Evolutionary conservation across 2,888 invertebrate species (phyloP).

Genomic region (Listrodromus nycthemerus): DNA sequence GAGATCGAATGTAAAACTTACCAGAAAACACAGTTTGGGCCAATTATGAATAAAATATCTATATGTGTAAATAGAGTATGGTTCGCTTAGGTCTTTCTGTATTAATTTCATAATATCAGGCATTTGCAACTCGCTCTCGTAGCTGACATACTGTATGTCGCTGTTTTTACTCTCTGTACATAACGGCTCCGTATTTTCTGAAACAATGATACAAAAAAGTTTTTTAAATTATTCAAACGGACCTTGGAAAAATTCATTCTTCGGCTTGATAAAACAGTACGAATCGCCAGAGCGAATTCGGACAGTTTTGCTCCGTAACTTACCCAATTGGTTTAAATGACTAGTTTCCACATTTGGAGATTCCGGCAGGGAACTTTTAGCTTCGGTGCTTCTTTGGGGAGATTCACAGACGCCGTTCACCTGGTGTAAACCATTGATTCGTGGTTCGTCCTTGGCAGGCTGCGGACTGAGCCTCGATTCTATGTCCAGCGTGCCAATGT

Average conservation of each 20-base stretch:
- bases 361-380: slow-evolving; percentile 70
- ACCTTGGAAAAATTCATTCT: neutral
- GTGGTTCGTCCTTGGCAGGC: slow-evolving; percentile 71
- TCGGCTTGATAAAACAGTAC: neutral
- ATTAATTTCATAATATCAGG: slow-evolving; percentile 99
- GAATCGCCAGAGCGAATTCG: neutral
- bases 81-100: slow-evolving; percentile 99
- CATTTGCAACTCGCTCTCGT: slow-evolving; percentile 98
- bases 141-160: slow-evolving; percentile 88
- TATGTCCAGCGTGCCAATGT: slow-evolving; percentile 78
- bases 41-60: slow-evolving; percentile 99
- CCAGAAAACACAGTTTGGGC: slow-evolving; percentile 99
- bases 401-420: slow-evolving; percentile 80
- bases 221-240: neutral
- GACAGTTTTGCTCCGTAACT: slow-evolving; percentile 17
- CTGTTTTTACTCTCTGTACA: slow-evolving; percentile 76
- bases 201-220: slow-evolving; percentile 36
- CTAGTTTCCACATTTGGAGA: slow-evolving; percentile 79
- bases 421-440: slow-evolving; percentile 79
- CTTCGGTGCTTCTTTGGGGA: slow-evolving; percentile 72
- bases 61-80: slow-evolving; percentile 99
- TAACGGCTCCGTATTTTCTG: slow-evolving; percentile 75
- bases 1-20: slow-evolving; percentile 84
- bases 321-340: slow-evolving; percentile 81
- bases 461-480: slow-evolving; percentile 79